These are phyloP conservation scores for Calameuta pallipes DNA, from an alignment of 2,888 invertebrate species.

Conservation along the genomic window DNA sequence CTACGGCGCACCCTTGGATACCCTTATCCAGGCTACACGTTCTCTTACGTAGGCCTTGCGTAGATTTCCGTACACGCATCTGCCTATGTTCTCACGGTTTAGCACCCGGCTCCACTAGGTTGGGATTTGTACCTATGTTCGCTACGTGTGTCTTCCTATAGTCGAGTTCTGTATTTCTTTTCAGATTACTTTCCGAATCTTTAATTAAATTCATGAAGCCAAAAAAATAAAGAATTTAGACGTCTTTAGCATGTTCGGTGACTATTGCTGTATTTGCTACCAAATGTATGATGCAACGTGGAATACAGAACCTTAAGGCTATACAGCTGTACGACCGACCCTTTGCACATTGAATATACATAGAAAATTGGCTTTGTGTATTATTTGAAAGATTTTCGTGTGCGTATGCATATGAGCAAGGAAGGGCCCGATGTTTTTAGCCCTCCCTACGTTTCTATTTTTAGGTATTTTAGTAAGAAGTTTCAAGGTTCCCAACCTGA, in stretches of 20 bases:
- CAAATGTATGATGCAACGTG: background rate
- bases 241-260: background rate
- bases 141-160: background rate
- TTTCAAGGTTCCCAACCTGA: background rate
- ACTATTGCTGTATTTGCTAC: background rate
- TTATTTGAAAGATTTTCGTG: background rate
- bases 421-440: background rate
- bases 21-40: slow-evolving; percentile 2
- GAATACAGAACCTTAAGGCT: background rate
- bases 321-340: background rate
- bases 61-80: slow-evolving; percentile 45
- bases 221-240: background rate
- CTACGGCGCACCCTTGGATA: background rate
- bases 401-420: background rate
- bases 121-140: background rate
- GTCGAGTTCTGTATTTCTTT: background rate
- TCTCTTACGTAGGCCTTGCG: slow-evolving; percentile 26
- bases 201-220: background rate
- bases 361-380: background rate
- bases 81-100: slow-evolving; percentile 47
- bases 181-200: background rate
- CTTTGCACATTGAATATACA: background rate
- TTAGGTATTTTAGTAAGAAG: background rate
- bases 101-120: slow-evolving; percentile 8
- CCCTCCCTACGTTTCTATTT: background rate